Evolutionary conservation across 1,140 invertebrate genomes (phyloP).

Genomic region (Delia radicum): DNA sequence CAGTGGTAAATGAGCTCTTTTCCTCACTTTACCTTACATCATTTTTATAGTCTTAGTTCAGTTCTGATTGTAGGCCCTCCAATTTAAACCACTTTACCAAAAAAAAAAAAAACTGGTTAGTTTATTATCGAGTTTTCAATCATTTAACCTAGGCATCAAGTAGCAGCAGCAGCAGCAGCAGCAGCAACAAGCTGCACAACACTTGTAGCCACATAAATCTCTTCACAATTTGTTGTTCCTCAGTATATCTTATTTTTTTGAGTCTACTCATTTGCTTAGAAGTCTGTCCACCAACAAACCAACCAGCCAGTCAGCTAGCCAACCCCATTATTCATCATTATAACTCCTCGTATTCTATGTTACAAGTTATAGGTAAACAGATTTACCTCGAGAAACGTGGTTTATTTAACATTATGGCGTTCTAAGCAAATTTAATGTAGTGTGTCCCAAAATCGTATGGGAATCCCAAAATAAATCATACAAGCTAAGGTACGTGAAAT

Average conservation of each 20-base stretch:
- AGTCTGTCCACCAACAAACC: too few species aligned
- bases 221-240: background rate
- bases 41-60: too few species aligned
- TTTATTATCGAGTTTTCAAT: background rate
- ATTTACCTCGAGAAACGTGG: too few species aligned
- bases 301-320: background rate
- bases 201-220: background rate
- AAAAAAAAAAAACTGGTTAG: background rate
- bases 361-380: too few species aligned
- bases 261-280: background rate
- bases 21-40: too few species aligned
- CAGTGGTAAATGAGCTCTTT: too few species aligned
- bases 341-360: background rate
- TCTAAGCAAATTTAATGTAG: too few species aligned
- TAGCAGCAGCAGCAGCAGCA: background rate
- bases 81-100: background rate
- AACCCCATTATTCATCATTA: background rate
- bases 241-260: background rate
- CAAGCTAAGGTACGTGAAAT: too few species aligned
- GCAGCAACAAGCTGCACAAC: conserved; percentile 16
- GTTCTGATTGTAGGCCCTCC: background rate
- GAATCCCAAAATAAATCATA: too few species aligned
- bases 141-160: too few species aligned
- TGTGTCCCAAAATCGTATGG: too few species aligned
- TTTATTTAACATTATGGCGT: too few species aligned